Evolutionary conservation across 2,888 invertebrate genomes (phyloP).

Genomic region (Zygogramma bicolorata): DNA sequence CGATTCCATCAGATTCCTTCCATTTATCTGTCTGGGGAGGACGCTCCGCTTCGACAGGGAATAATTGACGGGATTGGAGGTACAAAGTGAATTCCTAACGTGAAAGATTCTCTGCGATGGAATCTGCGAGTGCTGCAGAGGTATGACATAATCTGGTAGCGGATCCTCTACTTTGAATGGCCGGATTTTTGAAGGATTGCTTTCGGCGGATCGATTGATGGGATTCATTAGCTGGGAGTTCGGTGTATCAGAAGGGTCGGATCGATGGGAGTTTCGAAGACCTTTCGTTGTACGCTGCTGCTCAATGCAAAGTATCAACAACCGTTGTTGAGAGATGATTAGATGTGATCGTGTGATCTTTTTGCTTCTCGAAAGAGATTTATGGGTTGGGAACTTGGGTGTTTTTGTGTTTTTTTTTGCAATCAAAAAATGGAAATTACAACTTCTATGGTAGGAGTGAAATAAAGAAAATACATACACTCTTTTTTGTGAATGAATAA

Average conservation of each 20-base stretch:
- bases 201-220: neutral
- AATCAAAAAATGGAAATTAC: no score
- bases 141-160: conserved; percentile 29
- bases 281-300: no score
- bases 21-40: conserved; percentile 42
- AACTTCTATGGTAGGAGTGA: no score
- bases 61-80: conserved; percentile 64
- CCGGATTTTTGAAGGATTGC: conserved; percentile 18
- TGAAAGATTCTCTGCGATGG: conserved; percentile 58
- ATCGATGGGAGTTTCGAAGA: no score
- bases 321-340: no score
- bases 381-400: no score
- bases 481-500: no score
- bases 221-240: neutral
- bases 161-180: conserved; percentile 8
- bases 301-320: no score
- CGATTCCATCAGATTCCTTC: conserved; percentile 40
- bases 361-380: no score
- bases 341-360: no score
- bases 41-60: conserved; percentile 54
- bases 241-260: neutral
- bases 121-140: conserved; percentile 45
- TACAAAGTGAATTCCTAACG: conserved; percentile 62
- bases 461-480: no score
- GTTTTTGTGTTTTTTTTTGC: no score